These are phyloP conservation scores for Poecilia latipinna DNA, from an alignment of 2,113 vertebrate genomes.

Conservation along the genomic window DNA sequence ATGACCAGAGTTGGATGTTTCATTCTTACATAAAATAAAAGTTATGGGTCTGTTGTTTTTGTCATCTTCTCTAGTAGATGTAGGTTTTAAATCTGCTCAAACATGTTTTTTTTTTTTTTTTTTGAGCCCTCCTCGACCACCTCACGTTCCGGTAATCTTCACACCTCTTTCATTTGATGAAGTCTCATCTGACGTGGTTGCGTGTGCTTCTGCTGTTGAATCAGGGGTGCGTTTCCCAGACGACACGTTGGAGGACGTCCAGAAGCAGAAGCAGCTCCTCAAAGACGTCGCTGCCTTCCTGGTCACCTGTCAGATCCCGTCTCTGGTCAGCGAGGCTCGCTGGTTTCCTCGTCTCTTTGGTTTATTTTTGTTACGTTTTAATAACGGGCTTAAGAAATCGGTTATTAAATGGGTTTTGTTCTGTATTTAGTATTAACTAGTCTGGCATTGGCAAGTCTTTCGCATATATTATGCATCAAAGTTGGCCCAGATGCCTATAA, in stretches of 20 bases:
- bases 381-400: too few species aligned
- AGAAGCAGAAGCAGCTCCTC: slow-evolving; percentile 95
- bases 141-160: not conserved
- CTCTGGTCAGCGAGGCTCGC: slow-evolving; percentile 84
- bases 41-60: too few species aligned
- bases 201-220: not conserved
- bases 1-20: too few species aligned
- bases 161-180: not conserved
- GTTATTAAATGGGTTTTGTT: too few species aligned
- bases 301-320: slow-evolving; percentile 94
- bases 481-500: too few species aligned
- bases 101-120: too few species aligned
- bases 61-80: not conserved
- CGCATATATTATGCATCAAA: too few species aligned
- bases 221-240: slow-evolving; percentile 94
- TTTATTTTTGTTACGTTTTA: not conserved
- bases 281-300: slow-evolving; percentile 94
- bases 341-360: not conserved
- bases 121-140: not conserved
- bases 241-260: slow-evolving; percentile 87
- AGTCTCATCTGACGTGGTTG: not conserved
- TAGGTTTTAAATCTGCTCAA: not conserved
- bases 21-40: too few species aligned
- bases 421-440: too few species aligned
- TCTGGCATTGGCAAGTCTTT: too few species aligned